Evolutionary conservation across 2,113 vertebrate species (phyloP).

Genomic region (Oryzias melastigma): DNA sequence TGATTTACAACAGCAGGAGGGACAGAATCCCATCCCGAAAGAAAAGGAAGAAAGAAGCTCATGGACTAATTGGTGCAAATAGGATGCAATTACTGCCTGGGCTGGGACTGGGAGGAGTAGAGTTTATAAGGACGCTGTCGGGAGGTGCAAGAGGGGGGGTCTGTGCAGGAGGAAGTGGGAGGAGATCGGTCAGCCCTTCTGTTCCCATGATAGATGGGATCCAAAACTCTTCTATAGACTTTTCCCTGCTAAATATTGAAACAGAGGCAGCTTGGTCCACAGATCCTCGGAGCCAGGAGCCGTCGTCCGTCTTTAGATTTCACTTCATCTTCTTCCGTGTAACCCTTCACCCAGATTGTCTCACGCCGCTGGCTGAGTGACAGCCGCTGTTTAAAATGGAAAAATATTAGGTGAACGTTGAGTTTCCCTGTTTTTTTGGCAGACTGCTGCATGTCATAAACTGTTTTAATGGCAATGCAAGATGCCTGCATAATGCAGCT

Average conservation of each 20-base stretch:
- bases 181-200: constrained; percentile 54
- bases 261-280: constrained; percentile 14
- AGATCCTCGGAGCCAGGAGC: constrained; percentile 12
- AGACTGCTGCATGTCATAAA: constrained; percentile 56
- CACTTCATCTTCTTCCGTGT: constrained; percentile 13
- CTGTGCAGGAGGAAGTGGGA: constrained; percentile 36
- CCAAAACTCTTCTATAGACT: constrained; percentile 42
- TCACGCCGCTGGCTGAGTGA: constrained; percentile 42
- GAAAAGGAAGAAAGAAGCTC: constrained; percentile 72
- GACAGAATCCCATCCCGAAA: constrained; percentile 64
- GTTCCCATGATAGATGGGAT: constrained; percentile 56
- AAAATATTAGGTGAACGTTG: constrained; percentile 52
- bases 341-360: constrained; percentile 73
- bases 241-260: constrained; percentile 41
- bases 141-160: constrained; percentile 11
- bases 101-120: constrained; percentile 62
- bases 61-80: constrained; percentile 80
- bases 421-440: constrained; percentile 48
- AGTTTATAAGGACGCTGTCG: constrained; percentile 50
- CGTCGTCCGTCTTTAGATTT: constrained; percentile 23
- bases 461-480: constrained; percentile 72
- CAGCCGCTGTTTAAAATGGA: constrained; percentile 53
- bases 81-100: constrained; percentile 76
- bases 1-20: constrained; percentile 65
- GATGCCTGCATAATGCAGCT: constrained; percentile 56